Conservation (phyloP, 2,797 vertebrate genomes). For the Manis pentadactyla region DNA sequence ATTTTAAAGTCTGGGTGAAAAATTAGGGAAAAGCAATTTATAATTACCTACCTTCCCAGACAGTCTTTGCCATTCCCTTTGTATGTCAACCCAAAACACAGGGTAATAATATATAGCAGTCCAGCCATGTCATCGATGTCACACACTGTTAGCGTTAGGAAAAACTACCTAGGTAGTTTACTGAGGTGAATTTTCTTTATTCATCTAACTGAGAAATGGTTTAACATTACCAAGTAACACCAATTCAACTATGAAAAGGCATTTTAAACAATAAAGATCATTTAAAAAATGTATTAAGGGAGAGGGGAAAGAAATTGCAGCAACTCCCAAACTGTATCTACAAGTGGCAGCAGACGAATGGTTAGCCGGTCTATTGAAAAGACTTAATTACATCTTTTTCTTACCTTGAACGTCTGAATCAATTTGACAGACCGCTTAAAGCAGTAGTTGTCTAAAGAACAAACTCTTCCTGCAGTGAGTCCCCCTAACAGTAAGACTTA, state of each 20-base stretch:
- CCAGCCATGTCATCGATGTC: background rate
- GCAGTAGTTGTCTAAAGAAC: slow-evolving; percentile 50
- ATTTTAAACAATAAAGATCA: slow-evolving; percentile 21
- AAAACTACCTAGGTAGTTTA: background rate
- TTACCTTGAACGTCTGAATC: slow-evolving; percentile 65
- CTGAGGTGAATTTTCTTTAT: slow-evolving; percentile 4
- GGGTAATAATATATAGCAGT: background rate
- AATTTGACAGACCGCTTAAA: slow-evolving; percentile 65
- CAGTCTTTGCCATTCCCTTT: background rate
- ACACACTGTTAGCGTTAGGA: background rate
- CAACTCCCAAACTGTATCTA: slow-evolving; percentile 57
- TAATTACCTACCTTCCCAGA: background rate
- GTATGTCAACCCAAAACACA: background rate
- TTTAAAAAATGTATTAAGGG: slow-evolving; percentile 36
- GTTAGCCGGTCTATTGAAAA: slow-evolving; percentile 68
- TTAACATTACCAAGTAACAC: slow-evolving; percentile 7
- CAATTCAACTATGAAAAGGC: background rate
- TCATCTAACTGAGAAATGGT: background rate
- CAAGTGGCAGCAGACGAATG: slow-evolving; percentile 32
- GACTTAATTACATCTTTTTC: slow-evolving; percentile 71
- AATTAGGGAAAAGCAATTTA: background rate
- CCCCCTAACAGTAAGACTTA: slow-evolving; percentile 38
- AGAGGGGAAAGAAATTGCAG: slow-evolving; percentile 10
- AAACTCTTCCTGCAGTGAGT: background rate
- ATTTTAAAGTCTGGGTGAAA: background rate